Base-by-base conservation (phyloP, 2,113 vertebrate species). In the Tiliqua scincoides region DNA sequence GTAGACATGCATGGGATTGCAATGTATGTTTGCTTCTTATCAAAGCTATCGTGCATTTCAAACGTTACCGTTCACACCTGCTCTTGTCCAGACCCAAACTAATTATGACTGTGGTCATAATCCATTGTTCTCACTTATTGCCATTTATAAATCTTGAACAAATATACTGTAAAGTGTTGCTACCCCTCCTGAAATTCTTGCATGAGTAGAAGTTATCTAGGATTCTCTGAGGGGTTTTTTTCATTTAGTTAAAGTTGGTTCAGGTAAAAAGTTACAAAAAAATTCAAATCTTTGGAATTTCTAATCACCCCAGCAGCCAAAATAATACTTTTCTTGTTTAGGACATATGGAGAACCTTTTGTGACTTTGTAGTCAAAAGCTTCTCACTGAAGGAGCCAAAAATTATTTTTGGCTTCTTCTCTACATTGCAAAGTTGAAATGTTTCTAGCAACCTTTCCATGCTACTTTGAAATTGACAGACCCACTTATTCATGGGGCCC, bases 401-500 rank as follows among this genome's bases (percentile, higher is more conserved):
- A 27, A 59, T 48, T 17, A 4, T 1, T 79, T 87, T 85, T 67
- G 7, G 40, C 86, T 79, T 83, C 40, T 61, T 80, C 32, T 86
- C 21, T 80, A 37, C 77, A 71, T 85, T 83, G 63, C 32, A 61
- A 84, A 54, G 14, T 20, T 77, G 75, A 77, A 76, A 4, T 59
- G 72, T 87, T 59, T 62, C 21, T 37, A 81, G 43, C 71, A 68
- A 20, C 86, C 82, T 88, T 88, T 91, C 32, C 48, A 85, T 57
- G 87, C 30, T 67, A 43, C 85, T 82, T 54, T 79, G 79, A 37
- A 32, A 84, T 27, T 85, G 89, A 88, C 57, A 76, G 88, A 79
- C 25, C 65, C 40, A 14, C 37, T 84, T 48, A 89, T 73, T 79
- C 68, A 35, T 72, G 54, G 57, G 57, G 35, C 57, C 77, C 76